These are phyloP conservation scores for Lepilemur septentrionalis DNA, from an alignment of 2,797 vertebrate species.

Conservation along the genomic window DNA sequence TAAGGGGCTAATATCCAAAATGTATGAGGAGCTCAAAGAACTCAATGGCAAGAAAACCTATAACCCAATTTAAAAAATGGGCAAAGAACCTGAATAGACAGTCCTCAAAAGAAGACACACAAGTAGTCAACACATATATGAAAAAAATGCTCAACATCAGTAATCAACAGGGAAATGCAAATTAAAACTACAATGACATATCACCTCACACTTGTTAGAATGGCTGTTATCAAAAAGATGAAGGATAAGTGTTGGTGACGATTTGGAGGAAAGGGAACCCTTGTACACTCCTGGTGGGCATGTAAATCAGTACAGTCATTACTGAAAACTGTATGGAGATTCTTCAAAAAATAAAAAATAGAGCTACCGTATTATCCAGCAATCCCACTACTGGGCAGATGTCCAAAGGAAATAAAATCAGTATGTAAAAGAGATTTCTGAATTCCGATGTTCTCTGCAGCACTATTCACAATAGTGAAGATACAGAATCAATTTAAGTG, in stretches of 20 bases:
- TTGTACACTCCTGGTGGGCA: background rate
- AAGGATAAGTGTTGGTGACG: background rate
- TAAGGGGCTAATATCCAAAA: background rate
- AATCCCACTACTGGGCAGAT: background rate
- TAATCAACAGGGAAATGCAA: background rate
- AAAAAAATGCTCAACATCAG: no score
- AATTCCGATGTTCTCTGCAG: background rate
- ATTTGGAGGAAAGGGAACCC: no score
- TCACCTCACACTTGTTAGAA: background rate
- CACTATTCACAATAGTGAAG: background rate
- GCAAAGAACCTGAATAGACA: background rate
- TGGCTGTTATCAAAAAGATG: background rate
- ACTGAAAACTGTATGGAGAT: background rate
- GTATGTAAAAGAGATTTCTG: background rate
- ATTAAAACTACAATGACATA: background rate
- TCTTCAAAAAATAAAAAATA: background rate
- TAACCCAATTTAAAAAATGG: background rate
- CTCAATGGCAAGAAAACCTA: background rate
- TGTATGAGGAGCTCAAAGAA: background rate
- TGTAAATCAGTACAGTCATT: background rate
- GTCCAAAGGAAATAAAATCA: background rate
- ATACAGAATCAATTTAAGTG: background rate
- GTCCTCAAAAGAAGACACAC: background rate
- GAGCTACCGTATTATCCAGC: background rate
- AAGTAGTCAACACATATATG: background rate